Conservation (phyloP, 2,113 vertebrate species). For the Tupaia chinensis region DNA sequence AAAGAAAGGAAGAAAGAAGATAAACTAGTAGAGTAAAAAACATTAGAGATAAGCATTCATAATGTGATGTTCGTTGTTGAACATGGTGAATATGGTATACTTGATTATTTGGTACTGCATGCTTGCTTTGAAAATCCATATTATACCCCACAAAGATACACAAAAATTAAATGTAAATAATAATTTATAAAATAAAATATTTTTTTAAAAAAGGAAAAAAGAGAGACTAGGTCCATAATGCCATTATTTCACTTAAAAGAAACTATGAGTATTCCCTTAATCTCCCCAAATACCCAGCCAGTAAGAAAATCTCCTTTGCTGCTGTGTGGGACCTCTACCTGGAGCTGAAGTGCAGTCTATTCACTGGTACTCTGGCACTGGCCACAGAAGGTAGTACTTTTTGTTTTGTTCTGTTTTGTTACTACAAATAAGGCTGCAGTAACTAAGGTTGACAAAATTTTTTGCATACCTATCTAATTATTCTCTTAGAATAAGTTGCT, state of each 20-base stretch:
- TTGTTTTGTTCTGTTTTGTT: not conserved
- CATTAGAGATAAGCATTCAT: too few relatives aligned
- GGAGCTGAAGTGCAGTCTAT: not conserved
- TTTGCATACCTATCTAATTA: not conserved
- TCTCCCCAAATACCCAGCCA: not conserved
- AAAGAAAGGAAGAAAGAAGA: too few relatives aligned
- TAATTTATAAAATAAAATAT: too few relatives aligned
- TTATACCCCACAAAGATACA: too few relatives aligned
- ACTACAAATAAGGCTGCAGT: not conserved
- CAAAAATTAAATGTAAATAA: too few relatives aligned
- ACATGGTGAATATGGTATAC: too few relatives aligned
- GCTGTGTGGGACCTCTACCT: not conserved
- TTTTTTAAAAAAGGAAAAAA: too few relatives aligned
- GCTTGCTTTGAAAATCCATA: too few relatives aligned
- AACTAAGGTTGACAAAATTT: not conserved
- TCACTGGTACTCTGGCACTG: not conserved
- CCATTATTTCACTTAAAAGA: not conserved
- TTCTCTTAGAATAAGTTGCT: slow-evolving; percentile 2
- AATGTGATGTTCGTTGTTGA: too few relatives aligned
- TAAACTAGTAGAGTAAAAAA: too few relatives aligned
- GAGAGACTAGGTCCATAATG: not conserved
- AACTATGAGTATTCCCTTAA: not conserved
- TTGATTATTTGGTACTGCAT: too few relatives aligned
- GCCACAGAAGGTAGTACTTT: not conserved
- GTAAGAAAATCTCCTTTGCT: not conserved